Base-by-base conservation (phyloP, 1,140 invertebrate species). In the Rhyacophila brunnea region DNA sequence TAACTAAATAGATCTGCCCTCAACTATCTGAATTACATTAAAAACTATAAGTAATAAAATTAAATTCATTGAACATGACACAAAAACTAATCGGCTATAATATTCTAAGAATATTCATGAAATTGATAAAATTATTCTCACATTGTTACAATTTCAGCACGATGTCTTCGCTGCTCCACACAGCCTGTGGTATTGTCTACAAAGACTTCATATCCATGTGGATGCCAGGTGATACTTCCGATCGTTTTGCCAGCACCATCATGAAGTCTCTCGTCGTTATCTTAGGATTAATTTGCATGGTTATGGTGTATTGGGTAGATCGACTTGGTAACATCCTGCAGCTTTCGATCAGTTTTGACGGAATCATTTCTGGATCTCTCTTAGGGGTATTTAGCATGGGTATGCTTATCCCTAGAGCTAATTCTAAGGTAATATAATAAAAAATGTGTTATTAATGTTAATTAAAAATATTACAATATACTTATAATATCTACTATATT, bases 81-180 rank as follows among this genome's bases (percentile, higher is more conserved):
- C n/a, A n/a, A n/a, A n/a, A n/a, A n/a, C n/a, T n/a, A n/a, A n/a
- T n/a, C n/a, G n/a, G n/a, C n/a, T n/a, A n/a, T n/a, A n/a, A n/a
- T n/a, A n/a, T n/a, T n/a, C n/a, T n/a, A n/a, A n/a, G n/a, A n/a
- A n/a, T n/a, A n/a, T n/a, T n/a, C n/a, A n/a, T n/a, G n/a, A n/a
- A n/a, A n/a, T n/a, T n/a, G n/a, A n/a, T n/a, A n/a, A n/a, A n/a
- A n/a, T n/a, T n/a, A n/a, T n/a, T n/a, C n/a, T n/a, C n/a, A n/a
- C n/a, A n/a, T n/a, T n/a, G n/a, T n/a, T n/a, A n/a, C n/a, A n/a
- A n/a, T 43, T 43, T 7, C 35, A 60, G 58, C 38, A 60, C 88
- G 2, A 75, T 90, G 6, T 88, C 87, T 0, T 88, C 87, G 13
- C 85, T 87, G 7, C 71, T 90, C 13, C 90, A 90, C 64, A 87